Base-by-base conservation (phyloP, 2,113 vertebrate species). In the Herpailurus yagouaroundi region DNA sequence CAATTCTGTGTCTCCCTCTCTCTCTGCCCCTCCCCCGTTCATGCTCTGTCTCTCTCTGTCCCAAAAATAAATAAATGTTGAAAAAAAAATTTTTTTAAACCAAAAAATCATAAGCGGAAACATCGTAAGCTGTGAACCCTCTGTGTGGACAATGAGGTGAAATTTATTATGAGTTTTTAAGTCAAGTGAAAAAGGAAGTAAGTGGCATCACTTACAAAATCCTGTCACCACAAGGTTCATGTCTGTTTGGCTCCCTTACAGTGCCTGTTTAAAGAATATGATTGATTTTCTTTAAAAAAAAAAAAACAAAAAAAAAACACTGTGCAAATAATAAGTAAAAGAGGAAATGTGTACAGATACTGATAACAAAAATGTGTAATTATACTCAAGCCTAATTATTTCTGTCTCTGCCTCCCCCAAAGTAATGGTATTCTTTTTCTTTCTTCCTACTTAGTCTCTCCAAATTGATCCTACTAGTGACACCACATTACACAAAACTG, bases 321-420 rank as follows among this genome's bases (percentile, higher is more conserved):
- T 36, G 11, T 60, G 19, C 7, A 98, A 79, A 95, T 85, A 50
- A 82, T 50, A 94, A 74, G 57, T 90, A 23, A 89, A 90, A 94
- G 18, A 91, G 23, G 9, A 94, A 95, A 88, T 52, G 25, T 92
- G 38, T 25, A 63, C 16, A 86, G n/a, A 84, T 5, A 88, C 6
- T 45, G 48, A 88, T 83, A 69, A 92, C 16, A 82, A 79, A 33
- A 87, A 92, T 27, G 33, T 92, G 63, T 27, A 92, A 74, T 96
- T 69, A 82, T 68, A 88, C 10, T 81, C n/a, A 36, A 94, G 2
- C 33, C 14, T 96, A 80, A 80, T 92, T 94, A 84, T 91, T 97
- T 76, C 23, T 87, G 84, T 83, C 31, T 81, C 76, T 89, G 9
- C 6, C 3, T 4, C 1, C 3, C 0, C 3, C 0, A 86, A 92